Base-by-base conservation (phyloP, 2,888 invertebrate species). In the Epinotia ramella region DNA sequence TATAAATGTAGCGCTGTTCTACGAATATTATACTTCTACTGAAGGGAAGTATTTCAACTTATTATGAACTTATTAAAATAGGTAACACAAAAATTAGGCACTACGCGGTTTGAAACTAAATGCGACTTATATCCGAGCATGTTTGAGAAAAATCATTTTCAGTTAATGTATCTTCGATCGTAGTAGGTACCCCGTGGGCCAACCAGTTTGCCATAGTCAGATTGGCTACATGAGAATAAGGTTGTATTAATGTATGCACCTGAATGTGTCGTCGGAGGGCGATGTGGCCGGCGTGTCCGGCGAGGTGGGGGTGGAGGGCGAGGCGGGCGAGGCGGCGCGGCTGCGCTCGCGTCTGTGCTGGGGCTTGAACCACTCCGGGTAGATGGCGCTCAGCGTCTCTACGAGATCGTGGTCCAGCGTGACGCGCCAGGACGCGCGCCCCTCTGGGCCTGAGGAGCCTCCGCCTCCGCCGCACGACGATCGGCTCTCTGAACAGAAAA, bases 391-490 rank as follows among this genome's bases (percentile, higher is more conserved):
- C 89, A 98, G 97, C 89, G 98, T 98, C 94, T 98, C 97, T 91
- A 98, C 96, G 87, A 98, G 96, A 95, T 98, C 98, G 95, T 97
- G 97, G 95, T 98, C 98, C 95, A 98, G 96, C 94, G 98, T 97
- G 91, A 98, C 96, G 95, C 97, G 97, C 98, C 98, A 98, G 95
- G 97, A 97, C 88, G 96, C 96, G 91, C 95, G 95, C 91, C 94
- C 95, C 92, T 96, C 96, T 94, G 96, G 96, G 87, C 95, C 95
- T 89, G 95, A 95, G 95, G 97, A 97, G 88, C 96, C 96, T 94
- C 96, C 96, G 94, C 95, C 95, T 92, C 95, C 95, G 92, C 96
- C 96, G 94, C 96, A 96, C 96, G 96, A 95, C 89, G 96, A 95
- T 95, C 95, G 95, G 94, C 96, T 97, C 96, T 97, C 97, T 97